These are phyloP conservation scores for Rousettus leschenaultii DNA, from an alignment of 2,113 vertebrate genomes.

Conservation along the genomic window DNA sequence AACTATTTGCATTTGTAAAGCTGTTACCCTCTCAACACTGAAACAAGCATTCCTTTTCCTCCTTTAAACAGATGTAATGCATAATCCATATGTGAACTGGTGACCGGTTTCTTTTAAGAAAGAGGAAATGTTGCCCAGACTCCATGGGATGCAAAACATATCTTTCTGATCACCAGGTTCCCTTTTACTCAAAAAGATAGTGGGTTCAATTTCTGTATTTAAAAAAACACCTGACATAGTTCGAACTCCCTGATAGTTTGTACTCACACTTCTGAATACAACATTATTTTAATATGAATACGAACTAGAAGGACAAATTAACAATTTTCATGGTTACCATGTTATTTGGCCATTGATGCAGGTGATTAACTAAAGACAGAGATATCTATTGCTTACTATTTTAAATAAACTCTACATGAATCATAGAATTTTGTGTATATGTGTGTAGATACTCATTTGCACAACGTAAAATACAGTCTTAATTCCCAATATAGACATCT, in stretches of 20 bases:
- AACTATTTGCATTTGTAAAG: slow-evolving; percentile 28
- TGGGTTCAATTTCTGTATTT: slow-evolving; percentile 68
- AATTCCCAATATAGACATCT: not conserved
- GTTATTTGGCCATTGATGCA: not conserved
- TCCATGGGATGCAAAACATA: slow-evolving; percentile 64
- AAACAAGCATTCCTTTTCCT: not conserved
- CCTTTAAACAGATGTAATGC: slow-evolving; percentile 63
- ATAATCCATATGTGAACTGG: slow-evolving; percentile 66
- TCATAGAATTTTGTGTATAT: not conserved
- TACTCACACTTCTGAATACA: not conserved
- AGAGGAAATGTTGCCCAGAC: slow-evolving; percentile 70
- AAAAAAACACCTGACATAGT: slow-evolving; percentile 68
- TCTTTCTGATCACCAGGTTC: slow-evolving; percentile 64
- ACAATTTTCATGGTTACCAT: not conserved
- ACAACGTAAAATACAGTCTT: not conserved
- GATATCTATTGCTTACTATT: not conserved
- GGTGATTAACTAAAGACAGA: not conserved
- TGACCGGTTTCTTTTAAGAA: slow-evolving; percentile 57
- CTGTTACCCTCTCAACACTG: not conserved
- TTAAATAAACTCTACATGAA: not conserved
- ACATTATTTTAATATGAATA: not conserved
- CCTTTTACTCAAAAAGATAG: slow-evolving; percentile 70
- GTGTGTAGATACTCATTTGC: not conserved
- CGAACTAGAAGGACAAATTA: not conserved
- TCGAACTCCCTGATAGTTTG: slow-evolving; percentile 54